phyloP scores from a whole-genome alignment of 2,797 vertebrate species.

The Falco naumanni region DNA sequence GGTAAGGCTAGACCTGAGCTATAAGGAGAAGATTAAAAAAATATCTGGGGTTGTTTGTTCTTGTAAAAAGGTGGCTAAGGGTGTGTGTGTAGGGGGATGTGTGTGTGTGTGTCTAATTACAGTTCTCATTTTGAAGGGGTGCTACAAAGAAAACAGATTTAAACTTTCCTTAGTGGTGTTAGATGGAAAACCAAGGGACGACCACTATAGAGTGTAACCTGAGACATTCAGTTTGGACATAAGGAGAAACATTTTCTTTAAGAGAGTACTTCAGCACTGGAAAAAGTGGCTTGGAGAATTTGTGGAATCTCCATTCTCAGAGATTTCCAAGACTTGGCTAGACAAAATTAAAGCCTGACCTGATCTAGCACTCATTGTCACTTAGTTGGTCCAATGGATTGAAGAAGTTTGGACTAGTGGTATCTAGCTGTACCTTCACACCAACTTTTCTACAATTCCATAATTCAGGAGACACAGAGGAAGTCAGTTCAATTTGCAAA shows the following conservation, averaged over 20 bases:
- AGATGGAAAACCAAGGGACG: background rate
- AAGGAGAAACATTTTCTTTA: background rate
- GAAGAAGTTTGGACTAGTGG: background rate
- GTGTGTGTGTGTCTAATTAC: background rate
- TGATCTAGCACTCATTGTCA: background rate
- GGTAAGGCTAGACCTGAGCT: background rate
- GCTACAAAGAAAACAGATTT: background rate
- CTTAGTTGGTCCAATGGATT: background rate
- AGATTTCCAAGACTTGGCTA: background rate
- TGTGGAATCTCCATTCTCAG: background rate
- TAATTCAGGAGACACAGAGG: background rate
- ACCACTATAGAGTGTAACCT: background rate
- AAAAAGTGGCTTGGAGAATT: background rate
- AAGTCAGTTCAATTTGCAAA: background rate
- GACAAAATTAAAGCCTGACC: background rate
- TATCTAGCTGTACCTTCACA: background rate
- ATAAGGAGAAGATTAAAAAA: background rate
- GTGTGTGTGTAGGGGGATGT: too few relatives aligned
- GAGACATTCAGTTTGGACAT: background rate
- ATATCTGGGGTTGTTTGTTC: background rate
- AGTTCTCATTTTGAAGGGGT: background rate
- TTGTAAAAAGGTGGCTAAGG: background rate
- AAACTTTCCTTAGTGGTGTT: background rate
- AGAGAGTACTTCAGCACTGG: too few relatives aligned
- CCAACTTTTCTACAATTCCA: background rate